phyloP scores from a whole-genome alignment of 2,888 invertebrate species.

The Hyalella azteca region DNA sequence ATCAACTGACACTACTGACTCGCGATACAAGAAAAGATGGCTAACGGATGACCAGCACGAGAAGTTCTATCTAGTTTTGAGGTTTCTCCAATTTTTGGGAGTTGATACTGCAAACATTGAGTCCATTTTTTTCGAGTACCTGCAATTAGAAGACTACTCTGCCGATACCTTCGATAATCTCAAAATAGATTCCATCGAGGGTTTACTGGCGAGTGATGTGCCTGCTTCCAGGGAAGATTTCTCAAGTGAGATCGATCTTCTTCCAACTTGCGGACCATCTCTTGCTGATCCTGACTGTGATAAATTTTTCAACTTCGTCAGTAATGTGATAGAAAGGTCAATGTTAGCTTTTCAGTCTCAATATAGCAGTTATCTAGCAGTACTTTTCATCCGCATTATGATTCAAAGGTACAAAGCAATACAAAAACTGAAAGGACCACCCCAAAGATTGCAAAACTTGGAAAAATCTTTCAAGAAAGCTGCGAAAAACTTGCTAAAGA shows the following conservation, averaged over 20 bases:
- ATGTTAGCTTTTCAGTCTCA: not conserved
- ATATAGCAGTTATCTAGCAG: not conserved
- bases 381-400: not conserved
- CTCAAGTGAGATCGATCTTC: not conserved
- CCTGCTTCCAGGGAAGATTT: not conserved
- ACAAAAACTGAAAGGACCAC: not conserved
- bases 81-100: conserved; percentile 61
- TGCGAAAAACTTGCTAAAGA: conserved; percentile 47
- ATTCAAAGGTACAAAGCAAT: conserved; percentile 37
- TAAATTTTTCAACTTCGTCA: conserved; percentile 42
- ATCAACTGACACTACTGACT: not conserved
- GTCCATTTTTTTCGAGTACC: not conserved
- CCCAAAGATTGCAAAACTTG: not conserved
- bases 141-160: conserved; percentile 38
- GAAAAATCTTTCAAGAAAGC: conserved; percentile 48
- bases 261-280: conserved; percentile 20
- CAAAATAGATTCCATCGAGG: conserved; percentile 42
- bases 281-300: conserved; percentile 37
- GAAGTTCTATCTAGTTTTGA: conserved; percentile 58
- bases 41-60: conserved; percentile 37
- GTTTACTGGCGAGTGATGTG: not conserved
- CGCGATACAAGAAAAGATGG: conserved; percentile 38
- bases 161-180: conserved; percentile 60
- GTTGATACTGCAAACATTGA: conserved; percentile 42
- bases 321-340: conserved; percentile 23